Percentiles rank a stretch among this genome's conserved stretches.
phyloP scores from a whole-genome alignment of 2,113 vertebrate genomes.

The Centropus unirufus region DNA sequence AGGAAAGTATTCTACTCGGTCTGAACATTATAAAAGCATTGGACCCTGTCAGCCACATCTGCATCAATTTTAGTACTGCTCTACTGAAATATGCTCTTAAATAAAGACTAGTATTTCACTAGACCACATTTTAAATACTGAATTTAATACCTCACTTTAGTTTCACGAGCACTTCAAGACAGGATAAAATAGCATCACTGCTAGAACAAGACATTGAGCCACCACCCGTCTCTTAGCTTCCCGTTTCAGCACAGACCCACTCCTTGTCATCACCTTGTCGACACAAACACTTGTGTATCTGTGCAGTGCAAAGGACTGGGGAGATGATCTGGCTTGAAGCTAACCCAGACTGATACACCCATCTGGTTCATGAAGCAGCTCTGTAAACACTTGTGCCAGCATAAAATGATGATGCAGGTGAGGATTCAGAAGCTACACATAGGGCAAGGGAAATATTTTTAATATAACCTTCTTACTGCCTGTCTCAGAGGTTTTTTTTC shows the following conservation, averaged over 20 bases:
- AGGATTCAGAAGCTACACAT: neutral
- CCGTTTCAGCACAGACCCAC: neutral
- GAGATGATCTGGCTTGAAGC: neutral
- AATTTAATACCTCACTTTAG: neutral
- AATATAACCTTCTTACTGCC: neutral
- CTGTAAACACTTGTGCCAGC: neutral
- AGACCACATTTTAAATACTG: neutral
- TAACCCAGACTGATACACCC: neutral
- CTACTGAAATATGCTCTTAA: neutral
- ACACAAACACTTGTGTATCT: neutral
- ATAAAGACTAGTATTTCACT: neutral
- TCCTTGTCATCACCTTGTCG: neutral
- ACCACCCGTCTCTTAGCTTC: neutral
- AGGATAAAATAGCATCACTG: neutral
- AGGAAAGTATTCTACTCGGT: neutral
- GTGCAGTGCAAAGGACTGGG: neutral
- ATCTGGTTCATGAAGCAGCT: neutral
- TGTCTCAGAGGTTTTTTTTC: neutral
- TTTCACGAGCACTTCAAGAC: neutral
- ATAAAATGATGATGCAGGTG: accelerated
- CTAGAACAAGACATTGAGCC: neutral
- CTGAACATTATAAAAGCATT: neutral
- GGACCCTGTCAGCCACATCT: neutral
- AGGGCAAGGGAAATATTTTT: neutral
- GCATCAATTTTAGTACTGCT: neutral